A percentile compares a stretch with the other conserved stretches of the same genome.
Evolutionary conservation across 2,888 invertebrate species (phyloP).

Genomic region (Platypus cylindrus): DNA sequence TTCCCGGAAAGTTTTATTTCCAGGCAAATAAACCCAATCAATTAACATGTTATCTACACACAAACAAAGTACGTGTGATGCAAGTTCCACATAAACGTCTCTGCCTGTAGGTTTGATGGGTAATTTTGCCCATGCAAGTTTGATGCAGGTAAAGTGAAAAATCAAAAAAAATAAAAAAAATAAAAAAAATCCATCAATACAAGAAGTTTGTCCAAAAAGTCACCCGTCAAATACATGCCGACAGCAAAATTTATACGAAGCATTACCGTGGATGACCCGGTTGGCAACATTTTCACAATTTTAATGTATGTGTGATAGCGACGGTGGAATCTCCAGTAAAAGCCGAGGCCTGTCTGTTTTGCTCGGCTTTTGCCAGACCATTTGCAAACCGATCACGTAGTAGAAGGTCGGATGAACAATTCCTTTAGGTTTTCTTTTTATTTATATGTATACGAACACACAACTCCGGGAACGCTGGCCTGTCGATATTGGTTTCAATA

Average conservation of each 20-base stretch:
- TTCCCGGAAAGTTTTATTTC: too few relatives aligned
- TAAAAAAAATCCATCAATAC: neutral
- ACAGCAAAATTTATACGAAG: slow-evolving; percentile 10
- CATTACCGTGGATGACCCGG: slow-evolving; percentile 13
- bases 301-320: slow-evolving; percentile 17
- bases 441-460: slow-evolving; percentile 9
- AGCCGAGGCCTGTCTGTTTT: slow-evolving; percentile 10
- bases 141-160: too few relatives aligned
- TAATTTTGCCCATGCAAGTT: too few relatives aligned
- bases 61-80: too few relatives aligned
- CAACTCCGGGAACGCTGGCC: slow-evolving; percentile 13
- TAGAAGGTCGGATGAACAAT: slow-evolving; percentile 17
- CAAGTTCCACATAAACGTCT: too few relatives aligned
- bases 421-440: slow-evolving; percentile 13
- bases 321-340: slow-evolving; percentile 11
- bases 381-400: slow-evolving; percentile 16
- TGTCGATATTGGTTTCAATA: slow-evolving; percentile 13
- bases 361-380: slow-evolving; percentile 10
- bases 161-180: too few relatives aligned
- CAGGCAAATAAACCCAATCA: too few relatives aligned
- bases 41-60: too few relatives aligned
- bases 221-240: slow-evolving; percentile 8
- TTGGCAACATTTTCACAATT: slow-evolving; percentile 14
- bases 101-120: too few relatives aligned
- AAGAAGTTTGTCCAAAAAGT: slow-evolving; percentile 10